These are phyloP conservation scores for Drosophila acutilabella DNA, from an alignment of 2,888 invertebrate genomes.

Conservation along the genomic window DNA sequence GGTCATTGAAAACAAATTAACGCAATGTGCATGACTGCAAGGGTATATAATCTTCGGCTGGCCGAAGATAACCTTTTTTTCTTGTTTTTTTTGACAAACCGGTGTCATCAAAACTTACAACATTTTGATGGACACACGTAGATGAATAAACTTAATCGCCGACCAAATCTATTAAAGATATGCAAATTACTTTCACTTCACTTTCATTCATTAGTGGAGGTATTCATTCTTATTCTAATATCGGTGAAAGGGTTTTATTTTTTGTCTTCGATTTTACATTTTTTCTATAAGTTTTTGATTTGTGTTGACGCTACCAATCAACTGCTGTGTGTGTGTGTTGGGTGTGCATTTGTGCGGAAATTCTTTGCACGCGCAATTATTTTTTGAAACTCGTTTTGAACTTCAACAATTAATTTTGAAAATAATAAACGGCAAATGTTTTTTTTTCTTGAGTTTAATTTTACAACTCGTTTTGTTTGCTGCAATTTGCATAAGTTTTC, in stretches of 20 bases:
- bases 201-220: slow-evolving; percentile 68
- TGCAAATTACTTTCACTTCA: slow-evolving; percentile 79
- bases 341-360: slow-evolving; percentile 37
- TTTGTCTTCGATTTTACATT: neutral
- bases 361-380: slow-evolving; percentile 65
- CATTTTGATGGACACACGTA: slow-evolving; percentile 28
- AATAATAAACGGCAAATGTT: slow-evolving; percentile 64
- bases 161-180: slow-evolving; percentile 36
- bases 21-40: too few species aligned
- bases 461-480: slow-evolving; percentile 51
- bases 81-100: slow-evolving; percentile 47
- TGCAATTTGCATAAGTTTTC: slow-evolving; percentile 71
- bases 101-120: slow-evolving; percentile 50
- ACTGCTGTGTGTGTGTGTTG: neutral
- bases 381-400: slow-evolving; percentile 59
- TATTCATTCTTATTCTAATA: slow-evolving; percentile 78
- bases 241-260: slow-evolving; percentile 65
- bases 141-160: neutral
- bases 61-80: too few species aligned
- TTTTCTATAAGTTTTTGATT: neutral
- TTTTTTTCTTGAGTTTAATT: slow-evolving; percentile 38
- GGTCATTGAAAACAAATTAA: too few species aligned
- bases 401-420: slow-evolving; percentile 66
- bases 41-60: too few species aligned
- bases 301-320: neutral